Evolutionary conservation across 2,888 invertebrate genomes (phyloP).

Genomic region (Prenolepis imparis): DNA sequence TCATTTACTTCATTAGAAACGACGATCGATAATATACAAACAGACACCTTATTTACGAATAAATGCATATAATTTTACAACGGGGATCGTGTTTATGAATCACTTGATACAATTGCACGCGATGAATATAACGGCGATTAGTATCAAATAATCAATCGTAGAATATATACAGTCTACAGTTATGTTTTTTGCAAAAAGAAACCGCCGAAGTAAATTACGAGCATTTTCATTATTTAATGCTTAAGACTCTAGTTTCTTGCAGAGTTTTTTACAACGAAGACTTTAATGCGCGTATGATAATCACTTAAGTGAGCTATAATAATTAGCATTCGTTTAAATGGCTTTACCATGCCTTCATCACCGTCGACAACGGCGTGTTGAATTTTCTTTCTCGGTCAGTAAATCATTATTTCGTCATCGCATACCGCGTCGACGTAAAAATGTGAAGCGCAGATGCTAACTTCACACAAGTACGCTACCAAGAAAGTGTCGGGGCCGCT

Average conservation of each 20-base stretch:
- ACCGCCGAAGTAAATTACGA: not conserved
- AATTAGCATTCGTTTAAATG: conserved; percentile 58
- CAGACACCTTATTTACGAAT: not conserved
- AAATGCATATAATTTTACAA: not conserved
- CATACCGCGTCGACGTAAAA: conserved; percentile 57
- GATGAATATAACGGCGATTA: no score
- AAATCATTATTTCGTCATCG: conserved; percentile 51
- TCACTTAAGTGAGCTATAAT: conserved; percentile 16
- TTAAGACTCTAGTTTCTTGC: not conserved
- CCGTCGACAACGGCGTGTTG: not conserved
- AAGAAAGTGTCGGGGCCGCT: conserved; percentile 61
- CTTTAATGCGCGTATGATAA: conserved; percentile 4
- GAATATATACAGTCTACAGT: not conserved
- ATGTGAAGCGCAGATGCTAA: conserved; percentile 64
- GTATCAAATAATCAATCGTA: not conserved
- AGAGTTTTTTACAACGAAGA: not conserved
- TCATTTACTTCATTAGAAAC: not conserved
- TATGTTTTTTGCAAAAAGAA: not conserved
- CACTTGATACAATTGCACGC: not conserved
- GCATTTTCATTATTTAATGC: conserved; percentile 3
- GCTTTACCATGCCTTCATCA: not conserved
- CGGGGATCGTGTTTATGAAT: not conserved
- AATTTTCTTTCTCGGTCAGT: conserved; percentile 1
- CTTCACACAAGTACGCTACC: conserved; percentile 66
- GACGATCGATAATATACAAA: not conserved